These are phyloP conservation scores for Nyctereutes procyonoides DNA, from an alignment of 2,113 vertebrate genomes.

Conservation along the genomic window DNA sequence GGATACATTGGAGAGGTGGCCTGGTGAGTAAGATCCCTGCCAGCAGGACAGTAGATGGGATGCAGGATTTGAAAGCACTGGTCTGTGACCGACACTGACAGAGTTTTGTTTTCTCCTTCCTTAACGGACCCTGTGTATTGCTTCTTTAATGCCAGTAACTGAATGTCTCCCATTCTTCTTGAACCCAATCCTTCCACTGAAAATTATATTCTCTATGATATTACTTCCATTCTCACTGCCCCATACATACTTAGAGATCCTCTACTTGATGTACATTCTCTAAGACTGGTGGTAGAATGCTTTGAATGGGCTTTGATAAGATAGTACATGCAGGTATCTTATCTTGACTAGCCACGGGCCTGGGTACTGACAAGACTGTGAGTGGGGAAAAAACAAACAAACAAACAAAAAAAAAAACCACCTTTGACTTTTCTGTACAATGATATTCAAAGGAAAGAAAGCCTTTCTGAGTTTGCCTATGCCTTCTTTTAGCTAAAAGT, in stretches of 20 bases:
- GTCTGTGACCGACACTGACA: background rate
- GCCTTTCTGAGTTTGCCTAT: background rate
- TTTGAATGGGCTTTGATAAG: background rate
- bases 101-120: background rate
- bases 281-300: background rate
- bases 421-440: background rate
- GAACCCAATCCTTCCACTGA: background rate
- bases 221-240: background rate
- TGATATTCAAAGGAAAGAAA: constrained; percentile 2
- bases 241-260: background rate
- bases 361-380: background rate
- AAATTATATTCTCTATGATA: background rate
- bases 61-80: background rate
- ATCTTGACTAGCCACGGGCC: background rate
- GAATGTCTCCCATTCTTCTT: background rate
- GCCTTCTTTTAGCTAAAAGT: constrained; percentile 41
- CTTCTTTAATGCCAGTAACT: background rate
- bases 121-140: background rate
- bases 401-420: background rate
- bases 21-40: rapidly evolving
- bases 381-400: background rate
- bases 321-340: background rate
- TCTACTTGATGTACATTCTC: background rate
- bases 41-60: background rate
- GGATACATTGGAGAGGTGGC: background rate